Percentiles rank a stretch among this genome's conserved stretches.
phyloP scores from a whole-genome alignment of 1,140 invertebrate genomes.

The Heliconius hewitsoni region DNA sequence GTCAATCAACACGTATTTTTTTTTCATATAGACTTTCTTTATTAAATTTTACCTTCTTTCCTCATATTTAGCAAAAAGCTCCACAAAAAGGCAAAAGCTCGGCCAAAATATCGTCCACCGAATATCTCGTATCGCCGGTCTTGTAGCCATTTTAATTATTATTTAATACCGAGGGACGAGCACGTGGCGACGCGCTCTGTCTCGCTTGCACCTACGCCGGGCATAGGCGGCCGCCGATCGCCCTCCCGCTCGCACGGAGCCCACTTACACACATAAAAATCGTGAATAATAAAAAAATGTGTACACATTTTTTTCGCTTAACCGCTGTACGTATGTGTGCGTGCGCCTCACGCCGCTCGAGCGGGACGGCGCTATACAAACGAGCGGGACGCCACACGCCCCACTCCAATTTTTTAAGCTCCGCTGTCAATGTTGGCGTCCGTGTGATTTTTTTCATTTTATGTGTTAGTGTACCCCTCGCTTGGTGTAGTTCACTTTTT shows the following conservation, averaged over 20 bases:
- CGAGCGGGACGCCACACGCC: conserved; percentile 54
- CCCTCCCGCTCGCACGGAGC: conserved; percentile 67
- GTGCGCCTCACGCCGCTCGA: conserved; percentile 72
- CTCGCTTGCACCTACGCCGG: conserved; percentile 48
- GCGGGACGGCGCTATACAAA: conserved; percentile 59
- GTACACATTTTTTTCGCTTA: conserved; percentile 81
- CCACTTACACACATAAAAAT: conserved; percentile 81
- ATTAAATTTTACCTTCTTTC: conserved; percentile 56
- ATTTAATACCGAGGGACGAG: conserved; percentile 80
- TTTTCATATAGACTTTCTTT: conserved; percentile 36
- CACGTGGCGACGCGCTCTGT: conserved; percentile 72
- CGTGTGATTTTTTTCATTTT: conserved; percentile 80
- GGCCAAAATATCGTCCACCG: conserved; percentile 78
- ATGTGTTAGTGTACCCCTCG: conserved; percentile 81
- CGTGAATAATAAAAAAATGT: conserved; percentile 81
- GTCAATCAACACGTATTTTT: conserved; percentile 70
- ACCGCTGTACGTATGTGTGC: conserved; percentile 69
- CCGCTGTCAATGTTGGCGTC: conserved; percentile 68
- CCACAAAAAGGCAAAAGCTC: conserved; percentile 72
- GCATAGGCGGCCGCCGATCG: conserved; percentile 40
- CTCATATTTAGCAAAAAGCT: conserved; percentile 71
- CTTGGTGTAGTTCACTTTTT: conserved; percentile 81
- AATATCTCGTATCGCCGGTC: conserved; percentile 76
- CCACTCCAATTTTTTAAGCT: conserved; percentile 80
- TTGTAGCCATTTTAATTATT: conserved; percentile 82